These are phyloP conservation scores for Cerceris ruficornis DNA, from an alignment of 2,888 invertebrate genomes.

Conservation along the genomic window DNA sequence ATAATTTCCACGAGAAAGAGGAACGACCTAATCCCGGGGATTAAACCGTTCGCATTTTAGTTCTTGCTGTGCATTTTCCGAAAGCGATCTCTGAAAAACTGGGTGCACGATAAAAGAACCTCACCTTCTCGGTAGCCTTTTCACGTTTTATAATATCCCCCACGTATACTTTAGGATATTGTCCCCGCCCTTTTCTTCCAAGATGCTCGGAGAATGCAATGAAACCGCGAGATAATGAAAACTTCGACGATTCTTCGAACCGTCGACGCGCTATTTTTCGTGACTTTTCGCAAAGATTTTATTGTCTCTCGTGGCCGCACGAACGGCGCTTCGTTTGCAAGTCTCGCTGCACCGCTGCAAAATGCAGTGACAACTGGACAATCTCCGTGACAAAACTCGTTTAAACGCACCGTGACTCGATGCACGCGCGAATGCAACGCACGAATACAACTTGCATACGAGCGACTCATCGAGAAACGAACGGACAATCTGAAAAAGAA, in stretches of 20 bases:
- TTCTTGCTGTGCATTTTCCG: neutral
- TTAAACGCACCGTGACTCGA: slow-evolving; percentile 59
- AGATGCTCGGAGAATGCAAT: neutral
- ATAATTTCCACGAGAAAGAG: slow-evolving; percentile 25
- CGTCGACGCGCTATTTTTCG: neutral
- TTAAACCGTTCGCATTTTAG: slow-evolving; percentile 17
- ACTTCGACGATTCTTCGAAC: too few relatives aligned
- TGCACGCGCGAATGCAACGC: slow-evolving; percentile 34
- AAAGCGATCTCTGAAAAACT: too few relatives aligned
- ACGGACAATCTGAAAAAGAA: neutral
- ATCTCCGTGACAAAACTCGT: slow-evolving; percentile 69
- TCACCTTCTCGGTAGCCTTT: too few relatives aligned
- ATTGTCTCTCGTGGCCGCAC: neutral
- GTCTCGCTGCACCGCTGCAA: neutral
- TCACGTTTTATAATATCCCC: too few relatives aligned
- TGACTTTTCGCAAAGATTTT: neutral
- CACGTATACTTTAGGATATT: too few relatives aligned
- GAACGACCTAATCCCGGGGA: slow-evolving; percentile 8
- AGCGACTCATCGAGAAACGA: neutral
- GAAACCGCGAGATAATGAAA: too few relatives aligned
- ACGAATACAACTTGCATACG: neutral
- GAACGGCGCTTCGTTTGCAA: slow-evolving; percentile 4
- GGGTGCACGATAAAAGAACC: neutral
- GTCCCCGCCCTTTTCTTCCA: too few relatives aligned
- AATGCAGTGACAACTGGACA: slow-evolving; percentile 59